These are phyloP conservation scores for Morone chrysops DNA, from an alignment of 2,113 vertebrate genomes.

Conservation along the genomic window DNA sequence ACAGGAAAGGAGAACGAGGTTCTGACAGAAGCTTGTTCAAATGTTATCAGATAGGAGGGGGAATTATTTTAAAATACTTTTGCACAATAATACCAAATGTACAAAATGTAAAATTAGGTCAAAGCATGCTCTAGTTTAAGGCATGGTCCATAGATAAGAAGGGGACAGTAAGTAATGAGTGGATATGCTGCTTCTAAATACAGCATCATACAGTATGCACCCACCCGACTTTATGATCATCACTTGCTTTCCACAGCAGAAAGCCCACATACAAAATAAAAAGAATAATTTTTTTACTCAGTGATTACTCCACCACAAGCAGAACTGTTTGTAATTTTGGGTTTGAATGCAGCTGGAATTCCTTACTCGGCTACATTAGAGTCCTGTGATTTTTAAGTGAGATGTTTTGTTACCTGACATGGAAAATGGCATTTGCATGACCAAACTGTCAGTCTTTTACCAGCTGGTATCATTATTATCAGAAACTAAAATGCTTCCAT, in stretches of 20 bases:
- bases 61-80: not conserved
- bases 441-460: not conserved
- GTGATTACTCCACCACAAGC: not conserved
- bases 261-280: not conserved
- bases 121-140: not conserved
- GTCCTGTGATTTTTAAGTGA: not conserved
- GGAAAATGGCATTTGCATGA: not conserved
- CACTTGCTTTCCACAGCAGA: not conserved
- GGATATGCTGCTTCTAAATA: not conserved
- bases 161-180: not conserved
- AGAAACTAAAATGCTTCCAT: not conserved
- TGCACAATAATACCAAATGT: not conserved
- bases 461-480: not conserved
- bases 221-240: not conserved
- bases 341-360: slow-evolving; percentile 3
- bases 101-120: no score
- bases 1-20: no score
- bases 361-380: not conserved
- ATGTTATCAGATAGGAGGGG: no score
- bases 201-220: not conserved
- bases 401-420: slow-evolving; percentile 9
- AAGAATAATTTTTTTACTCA: not conserved
- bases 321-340: not conserved
- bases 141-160: not conserved
- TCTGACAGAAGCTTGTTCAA: no score